Base-by-base conservation (phyloP, 2,888 invertebrate genomes). In the Ophraella communa region DNA sequence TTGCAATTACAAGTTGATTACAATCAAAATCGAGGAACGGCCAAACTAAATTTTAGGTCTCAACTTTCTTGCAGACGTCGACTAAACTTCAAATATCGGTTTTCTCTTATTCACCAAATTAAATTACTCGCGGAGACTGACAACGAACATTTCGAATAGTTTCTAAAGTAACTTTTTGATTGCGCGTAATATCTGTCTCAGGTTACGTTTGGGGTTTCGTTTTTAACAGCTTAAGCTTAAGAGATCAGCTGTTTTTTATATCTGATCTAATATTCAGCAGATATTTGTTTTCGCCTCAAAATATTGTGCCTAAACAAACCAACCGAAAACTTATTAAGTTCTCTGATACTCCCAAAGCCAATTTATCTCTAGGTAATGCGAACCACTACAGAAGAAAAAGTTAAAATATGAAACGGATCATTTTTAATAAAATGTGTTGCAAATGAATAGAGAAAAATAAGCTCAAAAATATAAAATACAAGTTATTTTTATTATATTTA, bases 1-100 rank as follows among this genome's bases (percentile, higher is more conserved):
- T 77, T 75, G 77, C 74, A 79, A 79, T 79, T 79, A 78, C 77
- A 76, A 76, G 74, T 78, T 77, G 75, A 79, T 79, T 76, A 77
- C 77, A 79, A 79, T 79, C 77, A 78, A 78, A 79, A 77, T 78
- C 74, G 75, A 73, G 69, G 66, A 74, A 73, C 74, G 71, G 68
- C 69, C 66, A 69, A 68, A 71, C 66, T 67, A 58, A 65, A 69
- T 72, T 72, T 69, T 66, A 66, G 65, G 66, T 63, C 70, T 57
- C 63, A 74, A 76, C 71, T 76, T 76, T 74, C 71, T 65, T 66
- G 75, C 74, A 65, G 70, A 74, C 73, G 70, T 66, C 65, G 59
- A 72, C 74, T 72, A 68, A 71, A 71, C 66, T 65, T 52, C 51
- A 20, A 47, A 62, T 65, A 65, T 52, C 45, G 35, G 39, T 45